Evolutionary conservation across 2,888 invertebrate genomes (phyloP).

Genomic region (Geophilus truncorum): DNA sequence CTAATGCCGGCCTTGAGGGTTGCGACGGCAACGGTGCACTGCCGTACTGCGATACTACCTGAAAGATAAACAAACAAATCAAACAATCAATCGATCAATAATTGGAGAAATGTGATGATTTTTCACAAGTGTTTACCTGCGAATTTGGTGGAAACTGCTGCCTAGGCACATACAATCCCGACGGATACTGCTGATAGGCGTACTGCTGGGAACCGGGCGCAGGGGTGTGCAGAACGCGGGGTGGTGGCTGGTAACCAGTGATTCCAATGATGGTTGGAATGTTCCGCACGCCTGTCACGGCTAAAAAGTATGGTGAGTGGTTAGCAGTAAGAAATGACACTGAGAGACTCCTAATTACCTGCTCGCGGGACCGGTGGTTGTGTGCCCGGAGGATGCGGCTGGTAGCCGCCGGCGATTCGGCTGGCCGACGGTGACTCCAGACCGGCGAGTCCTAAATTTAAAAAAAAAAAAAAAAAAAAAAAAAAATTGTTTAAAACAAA

Average conservation of each 20-base stretch:
- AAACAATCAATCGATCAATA: no score
- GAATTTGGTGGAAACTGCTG: neutral
- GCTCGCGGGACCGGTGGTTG: neutral
- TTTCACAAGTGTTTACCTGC: neutral
- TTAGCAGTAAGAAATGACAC: neutral
- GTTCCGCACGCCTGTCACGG: conserved; percentile 3
- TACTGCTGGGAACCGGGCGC: neutral
- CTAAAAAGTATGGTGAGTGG: neutral
- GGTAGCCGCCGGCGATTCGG: conserved; percentile 14
- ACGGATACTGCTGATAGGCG: conserved; percentile 25
- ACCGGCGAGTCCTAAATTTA: neutral
- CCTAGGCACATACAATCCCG: neutral
- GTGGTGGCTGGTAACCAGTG: conserved; percentile 18
- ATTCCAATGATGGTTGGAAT: conserved; percentile 31
- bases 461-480: neutral
- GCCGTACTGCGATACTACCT: neutral
- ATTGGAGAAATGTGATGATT: no score
- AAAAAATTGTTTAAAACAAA: neutral
- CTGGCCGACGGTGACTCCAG: neutral
- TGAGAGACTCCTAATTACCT: neutral
- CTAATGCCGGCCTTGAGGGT: neutral
- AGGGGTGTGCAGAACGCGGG: neutral
- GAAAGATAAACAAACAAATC: neutral
- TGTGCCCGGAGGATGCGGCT: neutral
- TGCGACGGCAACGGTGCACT: neutral